Base-by-base conservation (phyloP, 2,113 vertebrate species). In the Alligator sinensis region DNA sequence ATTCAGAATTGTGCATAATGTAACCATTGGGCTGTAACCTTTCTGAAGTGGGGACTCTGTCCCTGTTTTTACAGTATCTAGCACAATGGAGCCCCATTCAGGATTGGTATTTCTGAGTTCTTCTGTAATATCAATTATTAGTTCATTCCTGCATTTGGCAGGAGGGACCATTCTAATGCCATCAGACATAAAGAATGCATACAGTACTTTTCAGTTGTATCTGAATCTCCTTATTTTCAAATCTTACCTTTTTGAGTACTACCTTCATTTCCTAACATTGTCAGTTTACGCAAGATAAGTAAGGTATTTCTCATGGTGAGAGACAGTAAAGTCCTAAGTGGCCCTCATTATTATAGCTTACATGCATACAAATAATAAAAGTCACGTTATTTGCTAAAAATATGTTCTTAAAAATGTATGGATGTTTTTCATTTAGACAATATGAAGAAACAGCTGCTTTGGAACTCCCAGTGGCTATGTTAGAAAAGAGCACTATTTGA, bases 371-470 rank as follows among this genome's bases (percentile, higher is more conserved):
- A 96, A 92, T 91, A 94, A 91, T 86, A 89, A 92, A 91, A 47
- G 38, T 6, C 38, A 47, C 7, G 38, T 47, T 47, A 47, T 93
- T 84, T 19, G 8, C 78, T 90, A 89, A 92, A 47, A 47, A 87
- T 34, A 30, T 92, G 30, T 34, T 89, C 91, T 89, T 91, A 84
- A 62, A 93, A 91, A 92, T 16, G 64, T 77, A 62, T 94, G 95
- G 91, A 92, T 95, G 95, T 96, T 96, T 97, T 91, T 78, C 87
- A 94, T 96, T 96, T 95, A 91, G 83, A 95, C 93, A 47, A 8
- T 47, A 47, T 47, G 38, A 47, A 47, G 38, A 47, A 47, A 47
- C 83, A 93, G 64, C 68, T 96, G 9, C 64, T 96, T 96, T 84
- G 75, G 62, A 75, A 85, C 61, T 92, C 92, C 92, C 80, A 27